Evolutionary conservation across 2,888 invertebrate genomes (phyloP).

Genomic region (Dolomedes plantarius): DNA sequence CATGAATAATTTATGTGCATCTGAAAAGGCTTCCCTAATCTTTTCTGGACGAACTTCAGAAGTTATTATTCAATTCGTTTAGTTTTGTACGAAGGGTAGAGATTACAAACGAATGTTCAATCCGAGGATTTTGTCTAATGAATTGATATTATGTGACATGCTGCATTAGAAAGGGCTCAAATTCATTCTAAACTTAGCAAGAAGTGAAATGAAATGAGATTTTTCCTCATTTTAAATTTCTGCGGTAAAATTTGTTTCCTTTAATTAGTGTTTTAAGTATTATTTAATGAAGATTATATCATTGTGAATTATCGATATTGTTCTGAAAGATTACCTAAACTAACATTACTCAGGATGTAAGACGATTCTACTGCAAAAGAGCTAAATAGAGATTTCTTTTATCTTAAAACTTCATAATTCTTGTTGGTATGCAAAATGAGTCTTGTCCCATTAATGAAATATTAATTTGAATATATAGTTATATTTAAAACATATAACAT

Average conservation of each 20-base stretch:
- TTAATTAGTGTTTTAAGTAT: not conserved
- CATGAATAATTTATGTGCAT: slow-evolving; percentile 12
- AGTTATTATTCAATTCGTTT: slow-evolving; percentile 11
- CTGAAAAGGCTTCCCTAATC: not conserved
- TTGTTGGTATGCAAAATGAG: too few relatives aligned
- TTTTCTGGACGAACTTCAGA: slow-evolving; percentile 9
- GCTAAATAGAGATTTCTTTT: too few relatives aligned
- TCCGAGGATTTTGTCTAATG: not conserved
- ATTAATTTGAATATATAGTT: too few relatives aligned
- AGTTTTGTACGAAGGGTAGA: not conserved
- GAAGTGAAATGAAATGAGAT: not conserved
- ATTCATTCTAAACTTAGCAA: not conserved
- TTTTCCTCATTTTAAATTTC: not conserved
- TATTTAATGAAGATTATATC: not conserved
- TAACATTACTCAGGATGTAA: too few relatives aligned
- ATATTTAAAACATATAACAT: too few relatives aligned
- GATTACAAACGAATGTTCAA: not conserved
- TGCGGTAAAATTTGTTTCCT: not conserved
- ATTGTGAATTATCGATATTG: too few relatives aligned
- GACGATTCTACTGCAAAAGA: too few relatives aligned
- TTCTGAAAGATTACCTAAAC: too few relatives aligned
- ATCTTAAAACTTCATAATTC: too few relatives aligned
- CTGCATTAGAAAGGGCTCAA: not conserved
- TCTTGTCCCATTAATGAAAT: too few relatives aligned
- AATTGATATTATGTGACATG: not conserved